Base-by-base conservation (phyloP, 2,113 vertebrate species). In the Monopterus albus region DNA sequence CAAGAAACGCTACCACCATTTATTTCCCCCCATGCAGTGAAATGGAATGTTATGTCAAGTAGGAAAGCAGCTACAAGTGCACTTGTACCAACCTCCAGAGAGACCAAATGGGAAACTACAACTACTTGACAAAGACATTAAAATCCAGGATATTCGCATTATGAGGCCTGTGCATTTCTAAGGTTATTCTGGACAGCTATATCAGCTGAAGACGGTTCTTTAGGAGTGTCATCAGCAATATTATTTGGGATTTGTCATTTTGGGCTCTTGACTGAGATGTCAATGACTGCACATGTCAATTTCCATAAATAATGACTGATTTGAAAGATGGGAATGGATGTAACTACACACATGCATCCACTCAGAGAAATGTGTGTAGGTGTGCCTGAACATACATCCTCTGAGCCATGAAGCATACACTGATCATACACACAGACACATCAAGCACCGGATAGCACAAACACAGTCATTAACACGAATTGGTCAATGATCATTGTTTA, bases 101-200 rank as follows among this genome's bases (percentile, higher is more conserved):
- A 51, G 65, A 64, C 82, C 63, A 72, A 83, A 83, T 65, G 52
- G 56, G 82, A 83, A 76, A 72, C 72, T 73, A 79, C 72, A 66
- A n/a, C 6, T n/a, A 66, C 59, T 84, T 79, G 89, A 87, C 86
- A 89, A 72, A 80, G 70, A 84, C 86, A 83, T 90, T 87, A 86
- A 83, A 89, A 79, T 72, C 50, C 81, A 87, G 86, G 87, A 65
- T 77, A 72, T 78, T 78, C 74, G 63, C 74, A 75, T 84, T 68
- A 89, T 74, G 68, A 82, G 35, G 59, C 21, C 47, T 1, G 11
- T 20, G 53, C 14, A 25, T 75, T 65, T 53, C 60, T 47, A 23
- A 39, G 25, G 73, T 78, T 82, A 68, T 76, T 84, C 76, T 68
- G 26, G 52, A 79, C 66, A 65, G 71, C 45, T 58, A 52, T 39